phyloP scores from a whole-genome alignment of 2,888 invertebrate species.

The Drosophila barbarae region DNA sequence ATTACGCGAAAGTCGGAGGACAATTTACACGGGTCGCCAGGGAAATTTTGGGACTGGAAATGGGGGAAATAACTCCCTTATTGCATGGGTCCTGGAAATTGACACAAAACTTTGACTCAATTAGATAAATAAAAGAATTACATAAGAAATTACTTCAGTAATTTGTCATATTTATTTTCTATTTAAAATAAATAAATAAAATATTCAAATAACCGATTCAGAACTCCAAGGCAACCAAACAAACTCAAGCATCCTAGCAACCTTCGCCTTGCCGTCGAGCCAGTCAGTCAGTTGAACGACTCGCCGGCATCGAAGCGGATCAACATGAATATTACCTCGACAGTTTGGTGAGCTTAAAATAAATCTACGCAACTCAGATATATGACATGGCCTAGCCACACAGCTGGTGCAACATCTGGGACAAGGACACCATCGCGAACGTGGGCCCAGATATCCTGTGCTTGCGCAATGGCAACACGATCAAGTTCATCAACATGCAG shows the following conservation, averaged over 20 bases:
- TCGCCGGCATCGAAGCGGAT: not conserved
- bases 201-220: not conserved
- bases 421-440: conserved; percentile 39
- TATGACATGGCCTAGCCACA: fast-evolving
- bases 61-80: not conserved
- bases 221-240: conserved; percentile 7
- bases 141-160: not conserved
- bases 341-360: conserved; percentile 42
- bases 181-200: not conserved
- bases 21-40: conserved; percentile 37
- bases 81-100: not conserved
- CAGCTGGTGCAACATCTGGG: conserved; percentile 59
- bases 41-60: conserved; percentile 47
- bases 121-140: not conserved
- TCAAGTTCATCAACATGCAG: conserved; percentile 54
- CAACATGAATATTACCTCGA: conserved; percentile 59
- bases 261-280: conserved; percentile 9
- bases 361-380: not conserved
- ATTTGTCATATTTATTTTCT: not conserved
- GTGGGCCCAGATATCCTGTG: conserved; percentile 64
- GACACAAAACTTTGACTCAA: not conserved
- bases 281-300: not conserved
- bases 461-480: conserved; percentile 47
- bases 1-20: conserved; percentile 7
- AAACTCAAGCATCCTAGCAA: conserved; percentile 16